phyloP scores from a whole-genome alignment of 2,113 vertebrate genomes.

The Dascyllus trimaculatus region DNA sequence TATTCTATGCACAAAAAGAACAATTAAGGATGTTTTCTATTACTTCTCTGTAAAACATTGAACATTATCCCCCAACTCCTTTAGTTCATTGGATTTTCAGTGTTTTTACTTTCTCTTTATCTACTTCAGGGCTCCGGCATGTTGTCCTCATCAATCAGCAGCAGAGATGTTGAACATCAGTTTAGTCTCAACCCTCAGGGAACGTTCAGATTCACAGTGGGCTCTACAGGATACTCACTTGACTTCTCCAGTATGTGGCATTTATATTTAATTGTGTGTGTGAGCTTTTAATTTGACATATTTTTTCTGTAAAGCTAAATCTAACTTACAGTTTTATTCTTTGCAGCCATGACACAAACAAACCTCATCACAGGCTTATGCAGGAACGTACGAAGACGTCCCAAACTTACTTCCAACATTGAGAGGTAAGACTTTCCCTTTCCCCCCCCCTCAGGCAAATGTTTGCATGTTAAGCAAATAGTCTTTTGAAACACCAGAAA shows the following conservation, averaged over 20 bases:
- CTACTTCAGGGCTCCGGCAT: conserved; percentile 43
- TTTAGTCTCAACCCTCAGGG: conserved; percentile 51
- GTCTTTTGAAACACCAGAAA: background rate
- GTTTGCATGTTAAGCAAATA: background rate
- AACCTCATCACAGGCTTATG: conserved; percentile 54
- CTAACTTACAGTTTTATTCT: background rate
- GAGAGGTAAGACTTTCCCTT: conserved; percentile 30
- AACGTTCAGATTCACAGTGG: conserved; percentile 61
- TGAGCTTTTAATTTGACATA: no score
- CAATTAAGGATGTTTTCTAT: no score
- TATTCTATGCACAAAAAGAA: no score
- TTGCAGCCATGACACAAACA: conserved; percentile 76
- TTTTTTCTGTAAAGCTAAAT: background rate
- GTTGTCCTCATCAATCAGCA: conserved; percentile 55
- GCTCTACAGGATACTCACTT: conserved; percentile 35
- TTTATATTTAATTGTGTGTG: background rate
- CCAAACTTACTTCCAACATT: conserved; percentile 54
- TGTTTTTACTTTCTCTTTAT: background rate
- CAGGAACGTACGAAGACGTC: conserved; percentile 72
- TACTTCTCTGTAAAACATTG: no score
- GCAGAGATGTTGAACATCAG: conserved; percentile 62
- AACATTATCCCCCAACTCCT: no score
- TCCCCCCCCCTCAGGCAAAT: background rate
- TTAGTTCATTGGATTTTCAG: background rate
- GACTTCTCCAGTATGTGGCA: conserved; percentile 65